These are phyloP conservation scores for Salvelinus alpinus DNA, from an alignment of 2,113 vertebrate species.

Conservation along the genomic window DNA sequence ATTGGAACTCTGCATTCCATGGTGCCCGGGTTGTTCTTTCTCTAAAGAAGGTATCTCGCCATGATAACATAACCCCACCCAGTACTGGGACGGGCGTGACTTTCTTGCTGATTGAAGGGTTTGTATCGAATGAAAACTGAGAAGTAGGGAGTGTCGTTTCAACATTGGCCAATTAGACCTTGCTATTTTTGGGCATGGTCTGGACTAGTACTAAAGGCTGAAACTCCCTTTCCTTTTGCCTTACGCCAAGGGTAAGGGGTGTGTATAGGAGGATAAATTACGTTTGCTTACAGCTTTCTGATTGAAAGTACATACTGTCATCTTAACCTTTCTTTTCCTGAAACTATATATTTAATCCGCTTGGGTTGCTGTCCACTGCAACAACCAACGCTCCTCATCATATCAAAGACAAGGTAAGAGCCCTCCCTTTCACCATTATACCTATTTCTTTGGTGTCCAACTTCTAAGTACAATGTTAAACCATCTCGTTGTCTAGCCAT, in stretches of 20 bases:
- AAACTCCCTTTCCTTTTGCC: constrained; percentile 51
- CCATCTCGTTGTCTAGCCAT: not conserved
- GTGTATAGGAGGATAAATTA: constrained; percentile 63
- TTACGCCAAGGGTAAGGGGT: constrained; percentile 79
- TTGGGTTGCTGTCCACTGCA: constrained; percentile 25
- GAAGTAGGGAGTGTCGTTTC: not conserved
- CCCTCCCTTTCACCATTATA: not conserved
- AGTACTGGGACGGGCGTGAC: not conserved
- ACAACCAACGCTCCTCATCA: constrained; percentile 36
- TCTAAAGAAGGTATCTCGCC: not conserved
- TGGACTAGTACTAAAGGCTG: constrained; percentile 44
- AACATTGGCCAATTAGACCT: constrained; percentile 50
- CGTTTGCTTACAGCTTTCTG: constrained; percentile 72
- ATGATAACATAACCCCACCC: not conserved
- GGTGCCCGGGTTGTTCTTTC: too few relatives aligned
- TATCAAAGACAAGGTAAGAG: not conserved
- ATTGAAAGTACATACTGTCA: constrained; percentile 59
- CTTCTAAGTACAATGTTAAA: not conserved
- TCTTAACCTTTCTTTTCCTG: constrained; percentile 21
- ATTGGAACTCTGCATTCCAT: too few relatives aligned
- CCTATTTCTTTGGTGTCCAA: not conserved
- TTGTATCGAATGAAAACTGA: constrained; percentile 42
- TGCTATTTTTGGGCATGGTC: constrained; percentile 37
- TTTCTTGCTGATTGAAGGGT: not conserved
- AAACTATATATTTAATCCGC: constrained; percentile 21